These are phyloP conservation scores for Neocrepidodera transversa DNA, from an alignment of 2,888 invertebrate species.

Conservation along the genomic window DNA sequence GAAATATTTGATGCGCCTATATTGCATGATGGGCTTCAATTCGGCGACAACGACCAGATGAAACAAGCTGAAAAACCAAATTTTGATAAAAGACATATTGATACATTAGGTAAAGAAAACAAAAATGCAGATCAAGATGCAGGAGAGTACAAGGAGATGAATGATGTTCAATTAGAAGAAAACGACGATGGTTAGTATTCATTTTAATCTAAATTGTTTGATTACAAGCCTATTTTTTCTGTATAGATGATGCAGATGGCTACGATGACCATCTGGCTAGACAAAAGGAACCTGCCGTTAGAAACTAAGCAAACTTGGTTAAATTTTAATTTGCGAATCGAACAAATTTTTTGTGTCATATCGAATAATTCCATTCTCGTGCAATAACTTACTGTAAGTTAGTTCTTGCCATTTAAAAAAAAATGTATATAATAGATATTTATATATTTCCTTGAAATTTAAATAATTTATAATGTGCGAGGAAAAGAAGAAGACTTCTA, in stretches of 20 bases:
- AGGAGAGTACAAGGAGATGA: constrained; percentile 45
- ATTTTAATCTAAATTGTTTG: neutral
- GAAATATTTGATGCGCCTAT: constrained; percentile 54
- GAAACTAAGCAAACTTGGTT: constrained; percentile 54
- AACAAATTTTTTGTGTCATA: constrained; percentile 9
- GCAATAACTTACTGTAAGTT: neutral
- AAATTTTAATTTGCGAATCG: neutral
- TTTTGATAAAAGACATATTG: constrained; percentile 46
- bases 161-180: constrained; percentile 43
- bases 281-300: constrained; percentile 62
- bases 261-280: constrained; percentile 59
- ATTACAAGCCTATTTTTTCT: neutral
- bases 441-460: neutral
- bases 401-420: neutral
- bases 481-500: too few species aligned
- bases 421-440: neutral
- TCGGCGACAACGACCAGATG: constrained; percentile 43
- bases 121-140: constrained; percentile 48
- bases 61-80: constrained; percentile 46
- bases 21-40: constrained; percentile 43
- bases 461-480: too few species aligned
- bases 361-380: neutral
- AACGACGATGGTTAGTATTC: constrained; percentile 61
- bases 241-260: constrained; percentile 63
- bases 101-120: constrained; percentile 45